Conservation (phyloP, 2,888 invertebrate species). For the Lordiphosa andalusiaca region DNA sequence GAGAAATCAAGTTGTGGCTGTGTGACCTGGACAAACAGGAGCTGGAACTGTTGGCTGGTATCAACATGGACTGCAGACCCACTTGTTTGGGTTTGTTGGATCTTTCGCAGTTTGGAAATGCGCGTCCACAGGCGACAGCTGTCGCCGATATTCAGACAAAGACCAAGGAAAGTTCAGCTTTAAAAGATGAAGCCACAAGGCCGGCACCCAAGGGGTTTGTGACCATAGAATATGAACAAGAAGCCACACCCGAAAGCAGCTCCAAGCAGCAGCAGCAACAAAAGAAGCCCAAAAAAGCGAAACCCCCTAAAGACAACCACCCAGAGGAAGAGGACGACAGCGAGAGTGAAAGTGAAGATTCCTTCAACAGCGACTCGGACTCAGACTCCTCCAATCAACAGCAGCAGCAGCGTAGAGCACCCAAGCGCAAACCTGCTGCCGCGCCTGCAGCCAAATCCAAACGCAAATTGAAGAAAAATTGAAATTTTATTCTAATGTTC, state of each 20-base stretch:
- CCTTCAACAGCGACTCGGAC: constrained; percentile 7
- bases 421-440: constrained; percentile 1
- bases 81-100: constrained; percentile 86
- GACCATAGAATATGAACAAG: constrained; percentile 72
- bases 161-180: constrained; percentile 4
- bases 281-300: constrained; percentile 29
- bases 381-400: background rate
- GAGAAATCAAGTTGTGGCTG: constrained; percentile 89
- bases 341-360: constrained; percentile 27
- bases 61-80: constrained; percentile 86
- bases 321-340: background rate
- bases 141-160: background rate
- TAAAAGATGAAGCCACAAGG: constrained; percentile 2
- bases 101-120: constrained; percentile 70
- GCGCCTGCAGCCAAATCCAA: constrained; percentile 5
- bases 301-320: background rate
- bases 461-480: constrained; percentile 11
- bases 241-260: constrained; percentile 11
- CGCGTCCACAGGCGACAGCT: background rate
- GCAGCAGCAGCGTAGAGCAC: background rate
- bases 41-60: constrained; percentile 82
- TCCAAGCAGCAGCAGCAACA: constrained; percentile 12
- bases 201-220: constrained; percentile 51
- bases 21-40: constrained; percentile 45
- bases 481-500: background rate